Conservation (phyloP, 2,888 invertebrate genomes). For the Caradrina kadenii region DNA sequence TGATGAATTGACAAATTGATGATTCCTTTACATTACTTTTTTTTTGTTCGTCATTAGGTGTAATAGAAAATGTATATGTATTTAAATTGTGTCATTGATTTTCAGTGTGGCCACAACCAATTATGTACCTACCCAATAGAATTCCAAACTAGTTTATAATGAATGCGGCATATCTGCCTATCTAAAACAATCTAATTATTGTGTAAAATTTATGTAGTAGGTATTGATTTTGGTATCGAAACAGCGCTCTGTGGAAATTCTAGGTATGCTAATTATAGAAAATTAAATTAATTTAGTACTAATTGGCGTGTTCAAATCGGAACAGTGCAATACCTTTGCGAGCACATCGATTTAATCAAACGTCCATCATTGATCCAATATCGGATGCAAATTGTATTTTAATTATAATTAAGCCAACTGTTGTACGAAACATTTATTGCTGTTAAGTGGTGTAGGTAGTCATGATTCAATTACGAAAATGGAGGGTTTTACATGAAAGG, state of each 20-base stretch:
- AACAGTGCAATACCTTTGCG: conserved; percentile 68
- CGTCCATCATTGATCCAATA: conserved; percentile 69
- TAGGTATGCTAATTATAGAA: conserved; percentile 71
- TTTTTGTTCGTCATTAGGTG: conserved; percentile 60
- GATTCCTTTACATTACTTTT: conserved; percentile 56
- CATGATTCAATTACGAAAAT: conserved; percentile 43
- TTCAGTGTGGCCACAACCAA: conserved; percentile 20
- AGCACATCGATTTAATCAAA: conserved; percentile 71
- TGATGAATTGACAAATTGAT: conserved; percentile 78
- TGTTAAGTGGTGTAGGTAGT: conserved; percentile 14
- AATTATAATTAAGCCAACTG: conserved; percentile 62
- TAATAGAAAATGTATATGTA: conserved; percentile 48
- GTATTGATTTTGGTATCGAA: conserved; percentile 43
- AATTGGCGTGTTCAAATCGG: conserved; percentile 73
- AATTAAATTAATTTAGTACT: conserved; percentile 76
- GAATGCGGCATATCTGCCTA: conserved; percentile 11
- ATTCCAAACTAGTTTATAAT: conserved; percentile 19
- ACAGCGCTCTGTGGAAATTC: conserved; percentile 54
- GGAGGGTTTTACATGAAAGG: conserved; percentile 19
- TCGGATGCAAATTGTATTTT: conserved; percentile 66
- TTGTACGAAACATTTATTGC: conserved; percentile 40
- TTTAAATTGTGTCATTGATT: conserved; percentile 49
- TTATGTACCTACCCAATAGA: conserved; percentile 22
- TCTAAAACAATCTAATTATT: conserved; percentile 34
- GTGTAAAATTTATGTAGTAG: conserved; percentile 32